These are phyloP conservation scores for Drosophila malerkotliana DNA, from an alignment of 1,140 invertebrate species.

Conservation along the genomic window DNA sequence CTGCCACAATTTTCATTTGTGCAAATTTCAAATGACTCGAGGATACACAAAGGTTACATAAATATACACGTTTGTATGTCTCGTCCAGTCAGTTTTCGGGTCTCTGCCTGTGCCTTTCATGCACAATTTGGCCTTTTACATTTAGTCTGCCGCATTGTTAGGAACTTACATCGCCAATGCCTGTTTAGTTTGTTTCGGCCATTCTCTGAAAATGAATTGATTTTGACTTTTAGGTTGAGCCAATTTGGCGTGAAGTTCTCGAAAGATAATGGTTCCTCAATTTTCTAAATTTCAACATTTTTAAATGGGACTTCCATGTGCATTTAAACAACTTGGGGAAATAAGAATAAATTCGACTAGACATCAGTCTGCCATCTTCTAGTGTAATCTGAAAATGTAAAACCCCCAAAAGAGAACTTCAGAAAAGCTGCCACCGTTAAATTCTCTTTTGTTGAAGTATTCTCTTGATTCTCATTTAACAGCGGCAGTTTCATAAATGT, in stretches of 20 bases:
- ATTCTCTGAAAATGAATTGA: constrained; percentile 40
- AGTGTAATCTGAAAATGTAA: constrained; percentile 19
- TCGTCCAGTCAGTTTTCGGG: constrained; percentile 17
- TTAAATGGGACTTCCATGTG: no score
- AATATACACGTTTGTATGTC: constrained; percentile 4
- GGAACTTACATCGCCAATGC: constrained; percentile 53
- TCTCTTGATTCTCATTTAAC: constrained; percentile 15
- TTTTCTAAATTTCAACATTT: constrained; percentile 3
- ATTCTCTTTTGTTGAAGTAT: neutral
- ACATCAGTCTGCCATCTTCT: neutral
- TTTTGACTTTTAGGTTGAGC: constrained; percentile 59
- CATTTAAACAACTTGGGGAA: neutral
- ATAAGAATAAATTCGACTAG: neutral
- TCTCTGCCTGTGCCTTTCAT: constrained; percentile 58
- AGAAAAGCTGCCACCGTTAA: neutral
- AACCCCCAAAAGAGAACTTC: neutral
- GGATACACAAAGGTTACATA: constrained; percentile 28
- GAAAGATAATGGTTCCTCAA: neutral
- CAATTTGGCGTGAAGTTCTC: constrained; percentile 40
- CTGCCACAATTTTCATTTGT: constrained; percentile 78
- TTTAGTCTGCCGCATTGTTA: constrained; percentile 77
- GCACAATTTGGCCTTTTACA: constrained; percentile 77
- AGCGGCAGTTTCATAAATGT: constrained; percentile 1
- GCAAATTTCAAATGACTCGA: constrained; percentile 68
- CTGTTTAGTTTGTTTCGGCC: constrained; percentile 13